Evolutionary conservation across 2,113 vertebrate genomes (phyloP).

Genomic region (Poeciliopsis occidentalis): DNA sequence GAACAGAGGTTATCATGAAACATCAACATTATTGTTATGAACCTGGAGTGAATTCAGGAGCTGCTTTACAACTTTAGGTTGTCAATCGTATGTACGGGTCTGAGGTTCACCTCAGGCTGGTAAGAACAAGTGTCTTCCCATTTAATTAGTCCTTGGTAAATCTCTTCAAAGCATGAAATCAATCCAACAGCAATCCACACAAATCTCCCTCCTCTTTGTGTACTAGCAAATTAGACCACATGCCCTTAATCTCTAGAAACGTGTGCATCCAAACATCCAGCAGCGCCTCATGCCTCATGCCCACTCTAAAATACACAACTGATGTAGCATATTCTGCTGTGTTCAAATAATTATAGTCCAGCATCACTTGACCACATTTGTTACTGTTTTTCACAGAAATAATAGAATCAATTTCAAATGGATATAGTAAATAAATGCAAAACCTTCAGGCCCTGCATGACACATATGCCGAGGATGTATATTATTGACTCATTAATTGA

Average conservation of each 20-base stretch:
- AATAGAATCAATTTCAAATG: not conserved
- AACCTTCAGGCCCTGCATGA: not conserved
- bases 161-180: conserved; percentile 68
- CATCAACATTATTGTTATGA: not conserved
- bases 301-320: conserved; percentile 10
- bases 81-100: conserved; percentile 3
- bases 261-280: conserved; percentile 8
- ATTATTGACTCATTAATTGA: not conserved
- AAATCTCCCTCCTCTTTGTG: conserved; percentile 55
- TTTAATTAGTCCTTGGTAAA: conserved; percentile 75
- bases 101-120: conserved; percentile 31
- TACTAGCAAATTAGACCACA: conserved; percentile 40
- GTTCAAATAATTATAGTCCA: not conserved
- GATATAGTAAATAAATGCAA: not conserved
- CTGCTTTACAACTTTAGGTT: not conserved
- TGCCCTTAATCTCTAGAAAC: conserved; percentile 53
- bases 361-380: not conserved
- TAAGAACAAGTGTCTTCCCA: conserved; percentile 43
- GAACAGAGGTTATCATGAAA: not conserved
- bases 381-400: not conserved
- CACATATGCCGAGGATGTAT: not conserved
- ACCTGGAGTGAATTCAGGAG: not conserved
- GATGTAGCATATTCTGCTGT: not conserved
- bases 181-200: conserved; percentile 54
- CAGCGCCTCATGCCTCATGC: not conserved